Evolutionary conservation across 1,140 invertebrate species (phyloP), one percentile per base, ranked within the genome.

Genomic region (Bombus impatiens): DNA sequence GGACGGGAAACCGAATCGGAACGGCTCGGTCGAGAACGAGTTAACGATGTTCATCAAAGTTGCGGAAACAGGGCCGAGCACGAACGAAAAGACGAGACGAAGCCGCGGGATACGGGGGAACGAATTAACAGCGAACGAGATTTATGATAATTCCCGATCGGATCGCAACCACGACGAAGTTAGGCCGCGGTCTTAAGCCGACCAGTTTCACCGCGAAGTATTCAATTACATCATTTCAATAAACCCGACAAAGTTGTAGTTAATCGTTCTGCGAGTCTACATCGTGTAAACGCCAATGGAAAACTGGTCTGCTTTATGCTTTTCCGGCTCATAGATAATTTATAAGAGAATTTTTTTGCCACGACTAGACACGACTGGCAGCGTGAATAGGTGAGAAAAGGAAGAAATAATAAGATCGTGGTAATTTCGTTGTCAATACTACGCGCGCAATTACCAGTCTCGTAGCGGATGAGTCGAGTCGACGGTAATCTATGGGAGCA

Each of bases 21-120:
- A 59, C 67, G 44, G 22, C n/a, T 25, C 62, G 44, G 6, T n/a
- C 22, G 65, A 22, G 37, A 37, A 57, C 72, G 83, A 80, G 76
- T 84, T 84, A 84, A 84, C 83, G 77, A 80, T 84, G 83, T 79
- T 84, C 83, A 47, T 80, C 83, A 78, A 84, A 79, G 68, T 84
- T 79, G 59, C 67, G 77, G 53, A 47, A 84, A 72, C 68, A 72
- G n/a, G 15, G 28, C 12, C 35, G 25, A 9, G 62, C 4, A 15
- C 62, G 62, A 65, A 15, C 10, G 15, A 67, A 18, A 67, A 35
- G 32, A 35, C n/a, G 65, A 32, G 65, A 3, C 47, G 47, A 53
- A 18, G n/a, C 15, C n/a, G 65, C 32, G 32, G 25, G 25, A 57
- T 12, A 37, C 28, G 47, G 22, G 40, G 5, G 9, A 67, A 67